Percentiles rank a stretch among this genome's conserved stretches.
phyloP scores from a whole-genome alignment of 2,888 invertebrate species.

The Stramonita haemastoma region DNA sequence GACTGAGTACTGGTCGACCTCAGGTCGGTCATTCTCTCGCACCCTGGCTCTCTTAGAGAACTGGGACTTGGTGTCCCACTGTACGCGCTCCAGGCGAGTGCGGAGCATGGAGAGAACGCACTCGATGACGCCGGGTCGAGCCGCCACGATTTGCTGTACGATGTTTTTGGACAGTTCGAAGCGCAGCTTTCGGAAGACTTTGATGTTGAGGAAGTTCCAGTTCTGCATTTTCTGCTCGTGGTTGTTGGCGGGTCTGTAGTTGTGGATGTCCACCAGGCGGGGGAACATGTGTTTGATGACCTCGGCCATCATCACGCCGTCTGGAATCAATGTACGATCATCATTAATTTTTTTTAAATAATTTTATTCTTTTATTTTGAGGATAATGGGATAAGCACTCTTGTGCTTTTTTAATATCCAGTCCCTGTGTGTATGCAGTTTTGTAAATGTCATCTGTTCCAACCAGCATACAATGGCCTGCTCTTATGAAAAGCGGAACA shows the following conservation, averaged over 20 bases:
- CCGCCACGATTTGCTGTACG: conserved; percentile 56
- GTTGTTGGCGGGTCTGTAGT: conserved; percentile 73
- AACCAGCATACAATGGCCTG: no score
- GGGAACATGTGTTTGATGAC: conserved; percentile 75
- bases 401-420: no score
- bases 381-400: no score
- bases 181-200: conserved; percentile 61
- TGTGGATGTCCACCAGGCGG: conserved; percentile 72
- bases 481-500: no score
- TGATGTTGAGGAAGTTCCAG: conserved; percentile 77
- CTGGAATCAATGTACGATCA: neutral
- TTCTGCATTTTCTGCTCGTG: conserved; percentile 75
- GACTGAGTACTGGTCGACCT: conserved; percentile 64
- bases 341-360: no score
- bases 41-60: neutral
- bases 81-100: conserved; percentile 59
- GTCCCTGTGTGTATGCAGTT: no score
- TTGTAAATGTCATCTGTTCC: no score
- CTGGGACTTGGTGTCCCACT: conserved; percentile 52
- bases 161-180: conserved; percentile 70
- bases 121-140: conserved; percentile 65
- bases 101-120: conserved; percentile 63
- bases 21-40: conserved; percentile 62
- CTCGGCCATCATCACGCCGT: conserved; percentile 75
- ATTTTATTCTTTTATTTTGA: no score